A percentile compares a stretch with the other conserved stretches of the same genome.
Conservation (phyloP, 2,888 invertebrate genomes). For the Hetaerina titia region DNA sequence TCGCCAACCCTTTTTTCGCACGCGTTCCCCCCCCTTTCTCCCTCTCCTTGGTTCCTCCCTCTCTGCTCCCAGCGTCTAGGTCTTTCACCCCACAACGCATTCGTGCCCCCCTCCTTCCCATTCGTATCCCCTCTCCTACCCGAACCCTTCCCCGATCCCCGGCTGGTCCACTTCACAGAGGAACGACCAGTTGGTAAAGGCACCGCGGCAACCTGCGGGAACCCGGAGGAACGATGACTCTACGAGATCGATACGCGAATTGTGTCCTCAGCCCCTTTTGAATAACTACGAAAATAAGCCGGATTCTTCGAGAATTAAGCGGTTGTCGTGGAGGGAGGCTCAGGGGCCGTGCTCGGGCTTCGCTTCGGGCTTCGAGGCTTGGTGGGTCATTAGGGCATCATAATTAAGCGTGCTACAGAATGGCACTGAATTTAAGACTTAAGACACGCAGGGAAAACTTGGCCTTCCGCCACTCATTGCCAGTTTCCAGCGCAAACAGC, state of each 20-base stretch:
- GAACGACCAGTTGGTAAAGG: not conserved
- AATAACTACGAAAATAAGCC: not conserved
- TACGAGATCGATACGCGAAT: not conserved
- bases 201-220: not conserved
- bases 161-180: constrained; percentile 49
- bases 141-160: not conserved
- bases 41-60: not conserved
- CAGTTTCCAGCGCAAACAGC: too few species aligned
- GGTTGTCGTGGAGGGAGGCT: not conserved
- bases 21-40: not conserved
- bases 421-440: too few species aligned
- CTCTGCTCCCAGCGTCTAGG: constrained; percentile 38
- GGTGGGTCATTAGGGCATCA: not conserved
- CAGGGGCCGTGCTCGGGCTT: not conserved
- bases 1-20: not conserved
- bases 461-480: too few species aligned
- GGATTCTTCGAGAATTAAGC: not conserved
- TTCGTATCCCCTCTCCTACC: not conserved
- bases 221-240: not conserved
- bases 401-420: not conserved
- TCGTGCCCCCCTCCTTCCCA: not conserved
- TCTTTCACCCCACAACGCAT: constrained; percentile 50
- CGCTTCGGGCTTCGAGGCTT: not conserved
- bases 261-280: not conserved
- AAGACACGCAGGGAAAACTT: too few species aligned